Evolutionary conservation across 2,888 invertebrate genomes (phyloP).

Genomic region (Colostygia pectinataria): DNA sequence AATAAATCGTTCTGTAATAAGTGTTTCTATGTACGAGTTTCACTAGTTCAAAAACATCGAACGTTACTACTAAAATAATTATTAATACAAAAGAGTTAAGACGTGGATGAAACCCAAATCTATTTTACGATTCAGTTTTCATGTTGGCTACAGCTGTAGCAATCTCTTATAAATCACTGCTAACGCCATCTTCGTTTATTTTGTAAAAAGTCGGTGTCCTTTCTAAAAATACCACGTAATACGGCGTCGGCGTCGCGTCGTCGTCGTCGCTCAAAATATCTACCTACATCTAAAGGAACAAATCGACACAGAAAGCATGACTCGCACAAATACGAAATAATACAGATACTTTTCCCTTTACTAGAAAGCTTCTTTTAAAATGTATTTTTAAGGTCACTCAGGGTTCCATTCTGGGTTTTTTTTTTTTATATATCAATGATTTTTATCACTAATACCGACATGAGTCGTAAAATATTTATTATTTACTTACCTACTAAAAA

Average conservation of each 20-base stretch:
- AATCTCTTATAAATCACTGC: slow-evolving; percentile 61
- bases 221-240: slow-evolving; percentile 75
- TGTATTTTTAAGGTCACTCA: neutral
- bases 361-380: neutral
- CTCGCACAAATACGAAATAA: slow-evolving; percentile 21
- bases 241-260: slow-evolving; percentile 68
- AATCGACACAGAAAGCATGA: slow-evolving; percentile 23
- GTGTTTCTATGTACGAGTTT: too few relatives aligned
- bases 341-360: neutral
- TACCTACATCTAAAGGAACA: slow-evolving; percentile 47
- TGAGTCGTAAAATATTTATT: neutral
- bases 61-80: too few relatives aligned
- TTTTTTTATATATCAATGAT: neutral
- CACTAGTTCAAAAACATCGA: too few relatives aligned
- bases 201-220: slow-evolving; percentile 77
- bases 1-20: too few relatives aligned
- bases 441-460: neutral
- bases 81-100: neutral
- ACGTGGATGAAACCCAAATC: neutral
- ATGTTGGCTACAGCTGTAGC: slow-evolving; percentile 18
- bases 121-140: slow-evolving; percentile 15
- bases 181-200: slow-evolving; percentile 71
- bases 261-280: slow-evolving; percentile 72
- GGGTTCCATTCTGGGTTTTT: slow-evolving; percentile 3
- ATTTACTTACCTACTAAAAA: neutral